Evolutionary conservation across 2,888 invertebrate species (phyloP).

Genomic region (Pilophorus perplexus): DNA sequence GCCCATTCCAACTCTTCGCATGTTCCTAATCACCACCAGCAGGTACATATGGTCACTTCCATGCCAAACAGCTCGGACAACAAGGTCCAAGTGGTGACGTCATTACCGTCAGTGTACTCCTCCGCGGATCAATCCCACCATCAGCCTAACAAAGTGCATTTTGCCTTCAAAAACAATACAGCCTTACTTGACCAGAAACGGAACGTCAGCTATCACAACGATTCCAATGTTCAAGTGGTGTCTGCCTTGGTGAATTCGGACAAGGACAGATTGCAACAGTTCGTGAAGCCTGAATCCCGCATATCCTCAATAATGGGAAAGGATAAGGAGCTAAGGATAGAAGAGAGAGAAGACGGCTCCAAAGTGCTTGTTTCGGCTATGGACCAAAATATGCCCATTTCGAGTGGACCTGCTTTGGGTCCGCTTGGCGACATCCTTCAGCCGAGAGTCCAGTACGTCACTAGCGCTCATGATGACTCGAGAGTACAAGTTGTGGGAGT

Average conservation of each 20-base stretch:
- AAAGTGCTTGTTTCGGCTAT: conserved; percentile 15
- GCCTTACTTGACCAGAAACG: conserved; percentile 28
- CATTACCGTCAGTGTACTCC: conserved; percentile 19
- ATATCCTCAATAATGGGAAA: conserved; percentile 28
- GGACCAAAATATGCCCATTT: conserved; percentile 1
- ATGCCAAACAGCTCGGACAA: conserved; percentile 41
- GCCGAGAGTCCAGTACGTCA: conserved; percentile 27
- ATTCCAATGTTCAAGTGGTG: conserved; percentile 44
- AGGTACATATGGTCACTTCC: conserved; percentile 47
- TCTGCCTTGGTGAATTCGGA: conserved; percentile 40
- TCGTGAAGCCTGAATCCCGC: conserved; percentile 15
- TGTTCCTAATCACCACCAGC: conserved; percentile 39
- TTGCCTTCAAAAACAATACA: conserved; percentile 30
- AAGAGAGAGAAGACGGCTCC: conserved; percentile 22
- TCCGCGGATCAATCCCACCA: conserved; percentile 35
- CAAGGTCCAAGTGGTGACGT: conserved; percentile 41
- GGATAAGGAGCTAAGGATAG: conserved; percentile 24
- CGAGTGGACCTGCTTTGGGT: background rate
- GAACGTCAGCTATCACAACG: conserved; percentile 26
- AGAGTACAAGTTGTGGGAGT: conserved; percentile 43
- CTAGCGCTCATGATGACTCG: conserved; percentile 26
- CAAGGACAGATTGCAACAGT: conserved; percentile 20
- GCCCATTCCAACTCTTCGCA: conserved; percentile 32
- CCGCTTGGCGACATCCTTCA: background rate
- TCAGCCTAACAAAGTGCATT: conserved; percentile 24